A percentile compares a stretch with the other conserved stretches of the same genome.
Evolutionary conservation across 1,140 invertebrate genomes (phyloP).

Genomic region (Scaptodrosophila lebanonensis): DNA sequence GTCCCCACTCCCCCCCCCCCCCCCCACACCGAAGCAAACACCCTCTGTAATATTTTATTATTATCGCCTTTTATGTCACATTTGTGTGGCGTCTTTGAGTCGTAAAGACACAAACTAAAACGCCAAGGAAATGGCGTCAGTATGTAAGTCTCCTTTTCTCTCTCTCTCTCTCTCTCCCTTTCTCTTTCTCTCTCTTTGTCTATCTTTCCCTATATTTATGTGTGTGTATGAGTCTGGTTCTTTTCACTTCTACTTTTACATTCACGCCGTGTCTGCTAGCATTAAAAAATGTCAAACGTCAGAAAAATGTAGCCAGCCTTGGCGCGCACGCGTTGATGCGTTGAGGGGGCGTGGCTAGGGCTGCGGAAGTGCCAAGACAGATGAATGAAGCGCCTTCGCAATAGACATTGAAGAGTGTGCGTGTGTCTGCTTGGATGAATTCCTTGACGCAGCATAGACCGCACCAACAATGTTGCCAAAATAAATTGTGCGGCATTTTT

Average conservation of each 20-base stretch:
- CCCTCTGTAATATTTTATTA: slow-evolving; percentile 68
- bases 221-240: slow-evolving; percentile 27
- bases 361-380: slow-evolving; percentile 48
- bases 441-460: slow-evolving; percentile 25
- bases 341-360: neutral
- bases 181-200: slow-evolving; percentile 6
- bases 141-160: neutral
- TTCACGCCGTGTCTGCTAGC: slow-evolving; percentile 67
- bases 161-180: slow-evolving; percentile 1
- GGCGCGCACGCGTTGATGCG: slow-evolving; percentile 15
- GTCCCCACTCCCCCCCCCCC: neutral
- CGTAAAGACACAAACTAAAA: slow-evolving; percentile 74
- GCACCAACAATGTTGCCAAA: slow-evolving; percentile 64
- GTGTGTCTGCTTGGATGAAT: slow-evolving; percentile 12
- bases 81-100: slow-evolving; percentile 70
- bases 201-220: slow-evolving; percentile 2
- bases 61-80: slow-evolving; percentile 74
- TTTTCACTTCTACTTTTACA: slow-evolving; percentile 63
- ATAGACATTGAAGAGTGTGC: slow-evolving; percentile 58
- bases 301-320: slow-evolving; percentile 67
- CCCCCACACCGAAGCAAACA: too few relatives aligned
- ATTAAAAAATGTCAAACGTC: slow-evolving; percentile 74
- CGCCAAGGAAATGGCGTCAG: slow-evolving; percentile 30
- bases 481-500: slow-evolving; percentile 65
- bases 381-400: slow-evolving; percentile 51